Evolutionary conservation across 2,113 vertebrate species (phyloP).

Genomic region (Piprites chloris): DNA sequence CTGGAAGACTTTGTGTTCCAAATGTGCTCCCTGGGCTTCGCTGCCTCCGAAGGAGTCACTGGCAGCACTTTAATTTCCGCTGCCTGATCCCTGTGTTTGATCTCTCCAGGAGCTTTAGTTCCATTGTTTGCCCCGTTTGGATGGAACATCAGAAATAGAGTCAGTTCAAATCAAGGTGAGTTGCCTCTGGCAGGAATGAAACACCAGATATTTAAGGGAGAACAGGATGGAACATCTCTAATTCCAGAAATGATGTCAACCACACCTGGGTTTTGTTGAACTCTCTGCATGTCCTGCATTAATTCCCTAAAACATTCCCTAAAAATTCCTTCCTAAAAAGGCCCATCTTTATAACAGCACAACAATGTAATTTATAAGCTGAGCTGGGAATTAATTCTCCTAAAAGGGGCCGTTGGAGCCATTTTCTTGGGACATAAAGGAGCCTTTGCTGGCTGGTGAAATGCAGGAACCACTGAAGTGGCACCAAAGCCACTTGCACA

Average conservation of each 20-base stretch:
- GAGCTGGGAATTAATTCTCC: neutral
- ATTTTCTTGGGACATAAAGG: neutral
- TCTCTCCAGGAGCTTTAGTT: neutral
- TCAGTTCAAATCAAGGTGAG: neutral
- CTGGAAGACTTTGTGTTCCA: neutral
- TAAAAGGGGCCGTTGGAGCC: neutral
- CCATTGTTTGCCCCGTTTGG: neutral
- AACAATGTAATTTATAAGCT: neutral
- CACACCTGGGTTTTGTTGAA: neutral
- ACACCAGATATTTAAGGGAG: neutral
- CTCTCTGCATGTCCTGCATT: neutral
- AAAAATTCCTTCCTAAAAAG: neutral
- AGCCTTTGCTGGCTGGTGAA: neutral
- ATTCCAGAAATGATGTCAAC: neutral
- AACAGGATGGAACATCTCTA: neutral
- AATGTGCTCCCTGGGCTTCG: neutral
- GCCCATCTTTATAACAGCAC: neutral
- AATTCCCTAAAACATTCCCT: neutral
- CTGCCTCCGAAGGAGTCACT: accelerated
- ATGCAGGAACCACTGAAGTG: neutral
- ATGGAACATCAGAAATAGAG: neutral
- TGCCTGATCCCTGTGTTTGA: neutral
- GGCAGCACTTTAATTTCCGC: neutral
- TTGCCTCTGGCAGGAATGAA: neutral
- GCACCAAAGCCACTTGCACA: neutral